Evolutionary conservation across 2,113 vertebrate species (phyloP).

Genomic region (Corydoras sp.): DNA sequence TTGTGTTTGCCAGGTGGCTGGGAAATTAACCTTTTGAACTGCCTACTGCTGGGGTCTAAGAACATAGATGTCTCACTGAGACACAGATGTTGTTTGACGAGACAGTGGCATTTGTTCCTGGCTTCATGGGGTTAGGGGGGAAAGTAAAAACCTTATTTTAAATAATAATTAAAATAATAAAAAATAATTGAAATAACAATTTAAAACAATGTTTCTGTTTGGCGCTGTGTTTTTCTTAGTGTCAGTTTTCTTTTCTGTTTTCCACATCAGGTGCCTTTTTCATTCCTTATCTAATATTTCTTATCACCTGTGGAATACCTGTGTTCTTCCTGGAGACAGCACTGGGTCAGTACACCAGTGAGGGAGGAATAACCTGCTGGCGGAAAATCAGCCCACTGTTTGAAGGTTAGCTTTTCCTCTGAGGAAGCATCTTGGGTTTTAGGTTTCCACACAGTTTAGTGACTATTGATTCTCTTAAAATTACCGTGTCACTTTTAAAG

Average conservation of each 20-base stretch:
- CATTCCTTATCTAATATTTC: constrained; percentile 94
- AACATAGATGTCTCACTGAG: constrained; percentile 17
- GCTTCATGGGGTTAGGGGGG: constrained; percentile 19
- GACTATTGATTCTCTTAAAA: no score
- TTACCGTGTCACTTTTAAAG: no score
- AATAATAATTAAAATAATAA: background rate
- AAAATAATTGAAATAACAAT: no score
- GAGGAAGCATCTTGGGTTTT: no score
- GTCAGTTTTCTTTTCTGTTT: background rate
- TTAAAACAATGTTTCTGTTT: background rate
- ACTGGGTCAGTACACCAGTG: constrained; percentile 88
- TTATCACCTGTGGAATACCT: constrained; percentile 89
- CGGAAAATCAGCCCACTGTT: constrained; percentile 87
- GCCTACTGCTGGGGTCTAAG: constrained; percentile 16
- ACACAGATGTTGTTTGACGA: constrained; percentile 43
- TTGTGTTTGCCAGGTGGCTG: constrained; percentile 27
- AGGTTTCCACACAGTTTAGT: no score
- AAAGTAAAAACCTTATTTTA: background rate
- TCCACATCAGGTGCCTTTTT: constrained; percentile 83
- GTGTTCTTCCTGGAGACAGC: constrained; percentile 88
- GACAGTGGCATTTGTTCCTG: constrained; percentile 12
- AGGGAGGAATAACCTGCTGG: constrained; percentile 90
- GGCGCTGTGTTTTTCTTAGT: background rate
- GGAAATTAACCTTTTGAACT: constrained; percentile 29
- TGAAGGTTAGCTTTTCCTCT: constrained; percentile 70